Percentiles rank a stretch among this genome's conserved stretches.
phyloP scores from a whole-genome alignment of 2,888 invertebrate species.

The Epistrophella euchroma region DNA sequence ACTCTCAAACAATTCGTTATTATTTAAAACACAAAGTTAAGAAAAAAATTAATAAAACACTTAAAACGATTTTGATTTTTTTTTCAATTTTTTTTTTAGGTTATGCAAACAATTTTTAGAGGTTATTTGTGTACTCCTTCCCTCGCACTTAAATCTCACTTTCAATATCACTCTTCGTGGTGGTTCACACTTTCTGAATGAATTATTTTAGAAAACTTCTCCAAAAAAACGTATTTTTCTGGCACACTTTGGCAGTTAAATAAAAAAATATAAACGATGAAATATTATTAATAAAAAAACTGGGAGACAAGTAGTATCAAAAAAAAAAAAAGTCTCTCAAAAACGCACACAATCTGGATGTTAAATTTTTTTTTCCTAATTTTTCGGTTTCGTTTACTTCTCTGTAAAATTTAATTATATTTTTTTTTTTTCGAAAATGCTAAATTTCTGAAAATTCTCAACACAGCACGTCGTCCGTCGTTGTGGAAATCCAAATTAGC shows the following conservation, averaged over 20 bases:
- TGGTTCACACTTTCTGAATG: constrained; percentile 51
- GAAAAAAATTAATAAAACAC: constrained; percentile 23
- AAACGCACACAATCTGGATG: constrained; percentile 65
- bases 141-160: constrained; percentile 49
- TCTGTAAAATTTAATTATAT: background rate
- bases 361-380: constrained; percentile 60
- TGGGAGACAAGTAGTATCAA: constrained; percentile 57
- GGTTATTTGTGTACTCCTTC: constrained; percentile 70
- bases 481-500: constrained; percentile 68
- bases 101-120: constrained; percentile 76
- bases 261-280: constrained; percentile 20
- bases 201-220: constrained; percentile 20
- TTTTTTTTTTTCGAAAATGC: constrained; percentile 60
- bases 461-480: constrained; percentile 11
- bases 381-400: background rate
- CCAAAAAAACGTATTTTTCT: constrained; percentile 52
- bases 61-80: constrained; percentile 21
- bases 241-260: constrained; percentile 57
- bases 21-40: constrained; percentile 19
- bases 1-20: constrained; percentile 42
- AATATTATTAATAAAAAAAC: constrained; percentile 21
- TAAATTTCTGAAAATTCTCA: constrained; percentile 66
- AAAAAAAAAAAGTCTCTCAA: constrained; percentile 47
- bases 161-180: constrained; percentile 49
- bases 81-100: constrained; percentile 48